These are phyloP conservation scores for Caenorhabditis sp. DNA, from an alignment of 2,888 invertebrate species.

Conservation along the genomic window DNA sequence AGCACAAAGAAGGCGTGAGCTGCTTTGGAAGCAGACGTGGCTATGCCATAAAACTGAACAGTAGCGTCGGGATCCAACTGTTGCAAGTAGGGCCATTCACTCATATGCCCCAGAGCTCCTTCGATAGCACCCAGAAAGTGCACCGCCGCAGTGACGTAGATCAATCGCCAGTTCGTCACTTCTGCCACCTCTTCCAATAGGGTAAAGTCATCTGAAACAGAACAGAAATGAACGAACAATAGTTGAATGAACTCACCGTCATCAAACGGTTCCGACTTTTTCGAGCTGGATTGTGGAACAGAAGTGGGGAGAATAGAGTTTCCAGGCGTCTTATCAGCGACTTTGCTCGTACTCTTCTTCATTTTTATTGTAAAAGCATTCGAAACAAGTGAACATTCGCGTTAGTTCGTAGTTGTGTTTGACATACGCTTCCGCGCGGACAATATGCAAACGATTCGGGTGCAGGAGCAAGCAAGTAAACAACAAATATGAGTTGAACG, in stretches of 20 bases:
- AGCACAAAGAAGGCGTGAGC: slow-evolving; percentile 54
- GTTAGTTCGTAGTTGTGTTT: too few species aligned
- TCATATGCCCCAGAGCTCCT: slow-evolving; percentile 55
- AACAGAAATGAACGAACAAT: not conserved
- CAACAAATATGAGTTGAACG: too few species aligned
- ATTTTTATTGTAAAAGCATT: too few species aligned
- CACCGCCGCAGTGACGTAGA: slow-evolving; percentile 52
- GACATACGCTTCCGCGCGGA: too few species aligned
- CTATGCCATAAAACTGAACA: slow-evolving; percentile 53
- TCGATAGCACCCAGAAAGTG: slow-evolving; percentile 56
- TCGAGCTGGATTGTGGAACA: too few species aligned
- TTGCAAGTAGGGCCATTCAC: slow-evolving; percentile 57
- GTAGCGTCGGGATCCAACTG: slow-evolving; percentile 54
- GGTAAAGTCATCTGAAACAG: slow-evolving; percentile 32
- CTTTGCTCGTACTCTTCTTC: too few species aligned
- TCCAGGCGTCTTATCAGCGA: too few species aligned
- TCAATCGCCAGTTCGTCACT: slow-evolving; percentile 48
- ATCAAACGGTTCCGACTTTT: slow-evolving; percentile 20
- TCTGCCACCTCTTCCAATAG: slow-evolving; percentile 44
- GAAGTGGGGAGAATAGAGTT: too few species aligned
- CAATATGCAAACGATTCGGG: too few species aligned
- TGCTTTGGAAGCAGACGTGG: slow-evolving; percentile 44
- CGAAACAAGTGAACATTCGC: too few species aligned
- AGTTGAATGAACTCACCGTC: slow-evolving; percentile 37
- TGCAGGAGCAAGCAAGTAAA: too few species aligned